Evolutionary conservation across 2,797 vertebrate genomes (phyloP).

Genomic region (Miichthys miiuy): DNA sequence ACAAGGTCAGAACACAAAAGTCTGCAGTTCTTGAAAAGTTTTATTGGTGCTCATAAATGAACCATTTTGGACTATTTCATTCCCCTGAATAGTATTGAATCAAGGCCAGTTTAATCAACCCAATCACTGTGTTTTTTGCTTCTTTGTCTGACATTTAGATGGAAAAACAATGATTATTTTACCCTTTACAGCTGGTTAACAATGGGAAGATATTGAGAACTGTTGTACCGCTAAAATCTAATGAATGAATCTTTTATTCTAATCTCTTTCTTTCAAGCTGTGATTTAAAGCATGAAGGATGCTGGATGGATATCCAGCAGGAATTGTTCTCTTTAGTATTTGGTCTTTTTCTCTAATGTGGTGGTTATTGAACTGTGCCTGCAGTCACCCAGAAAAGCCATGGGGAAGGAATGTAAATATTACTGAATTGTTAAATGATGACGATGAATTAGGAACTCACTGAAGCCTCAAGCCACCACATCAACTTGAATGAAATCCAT

Average conservation of each 20-base stretch:
- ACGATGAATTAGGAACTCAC: background rate
- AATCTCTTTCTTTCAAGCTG: background rate
- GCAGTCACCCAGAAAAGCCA: background rate
- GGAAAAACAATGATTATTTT: background rate
- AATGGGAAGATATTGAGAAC: background rate
- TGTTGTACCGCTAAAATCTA: background rate
- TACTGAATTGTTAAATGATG: constrained; percentile 37
- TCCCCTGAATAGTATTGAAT: background rate
- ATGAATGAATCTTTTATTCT: constrained; percentile 5
- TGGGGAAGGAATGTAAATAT: constrained; percentile 37
- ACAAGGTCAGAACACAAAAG: constrained; percentile 12
- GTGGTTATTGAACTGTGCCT: constrained; percentile 15
- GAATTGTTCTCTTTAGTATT: background rate
- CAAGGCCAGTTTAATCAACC: constrained; percentile 13
- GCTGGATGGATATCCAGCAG: background rate
- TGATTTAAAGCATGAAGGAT: background rate
- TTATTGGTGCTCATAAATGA: constrained; percentile 17
- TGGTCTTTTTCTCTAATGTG: background rate
- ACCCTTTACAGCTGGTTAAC: background rate
- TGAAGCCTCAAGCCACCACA: constrained; percentile 1
- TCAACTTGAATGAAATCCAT: constrained; percentile 28
- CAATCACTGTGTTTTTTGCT: background rate
- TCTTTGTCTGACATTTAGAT: background rate
- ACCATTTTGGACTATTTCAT: constrained; percentile 4
- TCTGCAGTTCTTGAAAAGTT: constrained; percentile 16